Evolutionary conservation across 2,888 invertebrate genomes (phyloP).

Genomic region (Drosophila nr. perissopoda): DNA sequence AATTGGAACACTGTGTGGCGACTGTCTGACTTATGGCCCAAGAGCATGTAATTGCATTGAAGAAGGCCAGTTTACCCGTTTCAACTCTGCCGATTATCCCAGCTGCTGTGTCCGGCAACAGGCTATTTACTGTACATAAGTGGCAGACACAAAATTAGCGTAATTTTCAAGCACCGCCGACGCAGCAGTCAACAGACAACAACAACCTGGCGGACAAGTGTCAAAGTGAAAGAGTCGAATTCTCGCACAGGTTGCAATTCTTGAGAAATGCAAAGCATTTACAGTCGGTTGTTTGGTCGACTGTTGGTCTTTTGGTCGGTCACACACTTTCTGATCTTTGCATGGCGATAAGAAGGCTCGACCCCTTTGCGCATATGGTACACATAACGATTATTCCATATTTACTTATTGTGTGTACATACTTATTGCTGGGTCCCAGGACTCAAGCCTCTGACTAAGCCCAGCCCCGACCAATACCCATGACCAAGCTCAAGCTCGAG

Average conservation of each 20-base stretch:
- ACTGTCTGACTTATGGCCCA: constrained; percentile 59
- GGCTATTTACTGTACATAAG: constrained; percentile 63
- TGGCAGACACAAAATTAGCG: constrained; percentile 75
- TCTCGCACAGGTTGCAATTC: constrained; percentile 74
- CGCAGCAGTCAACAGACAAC: constrained; percentile 32
- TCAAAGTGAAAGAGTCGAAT: constrained; percentile 77
- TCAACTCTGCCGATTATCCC: constrained; percentile 79
- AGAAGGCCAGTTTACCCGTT: constrained; percentile 60
- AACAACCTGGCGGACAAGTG: constrained; percentile 60
- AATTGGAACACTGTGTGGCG: constrained; percentile 71
- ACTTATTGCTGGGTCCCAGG: constrained; percentile 57
- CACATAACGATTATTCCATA: constrained; percentile 81
- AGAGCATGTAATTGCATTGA: constrained; percentile 68
- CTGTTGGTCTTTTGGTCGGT: constrained; percentile 44
- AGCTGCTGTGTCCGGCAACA: constrained; percentile 52
- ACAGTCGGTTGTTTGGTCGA: constrained; percentile 29
- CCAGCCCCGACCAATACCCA: not conserved
- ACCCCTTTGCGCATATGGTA: constrained; percentile 64
- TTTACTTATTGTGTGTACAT: constrained; percentile 82
- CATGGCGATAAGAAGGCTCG: constrained; percentile 63
- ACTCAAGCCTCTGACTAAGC: constrained; percentile 35
- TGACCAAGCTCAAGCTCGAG: constrained; percentile 1
- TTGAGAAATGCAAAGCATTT: constrained; percentile 69
- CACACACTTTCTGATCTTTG: constrained; percentile 79
- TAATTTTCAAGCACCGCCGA: constrained; percentile 73